Evolutionary conservation across 2,797 vertebrate genomes (phyloP), one percentile per base, ranked within the genome.

Genomic region (Scarus forsteni): DNA sequence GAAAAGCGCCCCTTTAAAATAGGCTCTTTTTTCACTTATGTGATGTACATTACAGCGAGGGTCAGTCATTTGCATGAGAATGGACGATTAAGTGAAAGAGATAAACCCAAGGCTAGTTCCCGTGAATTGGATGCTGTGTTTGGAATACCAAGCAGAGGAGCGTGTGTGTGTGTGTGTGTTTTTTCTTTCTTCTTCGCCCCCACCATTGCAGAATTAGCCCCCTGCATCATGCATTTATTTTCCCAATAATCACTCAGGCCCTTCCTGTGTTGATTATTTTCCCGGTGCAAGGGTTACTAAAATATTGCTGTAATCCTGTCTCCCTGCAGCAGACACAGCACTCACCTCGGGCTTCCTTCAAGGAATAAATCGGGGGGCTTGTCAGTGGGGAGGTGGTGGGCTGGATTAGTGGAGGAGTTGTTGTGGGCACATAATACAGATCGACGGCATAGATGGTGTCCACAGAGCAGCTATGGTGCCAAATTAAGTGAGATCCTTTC

Each of bases 21-120:
- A 40, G 73, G 48, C 61, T 78, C 60, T 67, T 79, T 77, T 85
- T 85, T 87, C 85, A 90, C 88, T 88, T 87, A 89, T 85, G 85
- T 62, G 87, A 92, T 91, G 89, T 90, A 92, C 90, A 88, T 89
- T 90, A 90, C 79, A 83, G 83, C 76, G 44, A 86, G 88, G 89
- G 88, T 87, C 87, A 88, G 85, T 61, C 80, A 93, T 92, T 92
- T 91, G 88, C 90, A 92, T 91, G 84, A 93, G 88, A 92, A 91
- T 91, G 80, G 83, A 88, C 88, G 71, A 86, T 88, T 89, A 91
- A 87, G 79, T 84, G 81, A 89, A 90, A 88, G 90, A 84, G 88
- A 92, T 88, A 92, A 91, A 93, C 87, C 87, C 81, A 88, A 81
- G 88, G 84, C 88, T 81, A 90, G 88, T 88, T 88, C 80, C 83